Evolutionary conservation across 1,140 invertebrate genomes (phyloP), one percentile per base, ranked within the genome.

Genomic region (Drosophila fuyamai): DNA sequence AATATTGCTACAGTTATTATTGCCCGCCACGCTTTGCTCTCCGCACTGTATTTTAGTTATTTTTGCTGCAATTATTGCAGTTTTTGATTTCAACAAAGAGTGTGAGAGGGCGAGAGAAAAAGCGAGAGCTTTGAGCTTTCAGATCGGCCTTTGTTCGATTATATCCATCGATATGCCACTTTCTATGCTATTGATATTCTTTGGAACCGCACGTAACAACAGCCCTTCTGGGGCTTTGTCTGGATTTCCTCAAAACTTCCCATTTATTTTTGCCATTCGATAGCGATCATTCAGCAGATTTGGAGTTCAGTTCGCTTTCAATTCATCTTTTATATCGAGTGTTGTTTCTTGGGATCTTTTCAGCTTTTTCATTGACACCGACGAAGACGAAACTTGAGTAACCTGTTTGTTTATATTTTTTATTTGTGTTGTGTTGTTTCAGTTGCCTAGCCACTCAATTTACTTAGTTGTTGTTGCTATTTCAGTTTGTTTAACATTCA

Each of bases 1-100:
- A 86, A 86, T 88, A 83, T 79, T 76, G 75, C 79, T 72, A 82
- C 76, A 79, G 79, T 88, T 86, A 86, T 85, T 85, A 85, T 82
- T 86, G 58, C 79, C 41, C 50, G 74, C 76, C 74, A 74, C 74
- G 82, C 78, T 85, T 78, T 86, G 66, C 80, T 83, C 76, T 76
- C 74, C 77, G 58, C 79, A 86, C 44, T 55, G 60, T 9, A 58
- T 46, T 54, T 61, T 53, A 61, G 59, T 62, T 51, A 62, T 54
- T 40, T 53, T 54, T 66, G 62, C 78, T 86, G 82, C 83, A 86
- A 86, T 88, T 76, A 88, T 86, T 79, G 79, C 82, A 76, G 56
- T 72, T 71, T 72, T 81, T 65, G 54, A 81, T 82, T 82, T 77
- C 79, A 82, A 88, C 82, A 85, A 85, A 81, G 53, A 76, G 59